phyloP scores from a whole-genome alignment of 1,140 invertebrate species.

The Drosophila murphyi region DNA sequence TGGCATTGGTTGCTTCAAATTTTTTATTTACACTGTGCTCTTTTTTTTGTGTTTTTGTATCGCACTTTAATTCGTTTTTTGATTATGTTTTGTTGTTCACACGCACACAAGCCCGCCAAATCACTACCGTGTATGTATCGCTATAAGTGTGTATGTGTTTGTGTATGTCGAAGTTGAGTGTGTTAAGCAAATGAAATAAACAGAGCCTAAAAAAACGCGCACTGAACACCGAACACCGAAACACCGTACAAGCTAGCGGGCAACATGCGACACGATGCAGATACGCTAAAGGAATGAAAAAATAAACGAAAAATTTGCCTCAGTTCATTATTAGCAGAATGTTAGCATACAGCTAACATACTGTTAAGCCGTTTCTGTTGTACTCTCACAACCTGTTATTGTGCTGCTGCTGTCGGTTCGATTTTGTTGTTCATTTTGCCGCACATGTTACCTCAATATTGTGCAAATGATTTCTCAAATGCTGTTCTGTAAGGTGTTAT shows the following conservation, averaged over 20 bases:
- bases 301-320: slow-evolving; percentile 35
- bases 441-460: slow-evolving; percentile 23
- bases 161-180: slow-evolving; percentile 55
- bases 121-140: slow-evolving; percentile 75
- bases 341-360: slow-evolving; percentile 7
- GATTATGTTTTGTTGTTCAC: slow-evolving; percentile 59
- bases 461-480: slow-evolving; percentile 20
- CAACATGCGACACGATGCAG: slow-evolving; percentile 46
- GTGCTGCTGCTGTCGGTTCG: neutral
- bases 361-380: slow-evolving; percentile 1
- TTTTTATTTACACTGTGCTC: slow-evolving; percentile 25
- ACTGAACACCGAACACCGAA: slow-evolving; percentile 28
- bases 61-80: slow-evolving; percentile 52
- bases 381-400: slow-evolving; percentile 12
- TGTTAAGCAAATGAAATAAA: slow-evolving; percentile 54
- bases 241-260: slow-evolving; percentile 33
- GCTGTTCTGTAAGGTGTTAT: slow-evolving; percentile 25
- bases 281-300: slow-evolving; percentile 49
- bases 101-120: slow-evolving; percentile 73
- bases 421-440: slow-evolving; percentile 16
- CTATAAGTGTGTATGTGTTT: slow-evolving; percentile 52
- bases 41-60: slow-evolving; percentile 35
- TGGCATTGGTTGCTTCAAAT: slow-evolving; percentile 34
- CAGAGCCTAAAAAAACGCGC: slow-evolving; percentile 56
- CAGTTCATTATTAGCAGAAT: slow-evolving; percentile 23